Base-by-base conservation (phyloP, 92 coral and sea anemone species). In the Zoanthus sociatus region DNA sequence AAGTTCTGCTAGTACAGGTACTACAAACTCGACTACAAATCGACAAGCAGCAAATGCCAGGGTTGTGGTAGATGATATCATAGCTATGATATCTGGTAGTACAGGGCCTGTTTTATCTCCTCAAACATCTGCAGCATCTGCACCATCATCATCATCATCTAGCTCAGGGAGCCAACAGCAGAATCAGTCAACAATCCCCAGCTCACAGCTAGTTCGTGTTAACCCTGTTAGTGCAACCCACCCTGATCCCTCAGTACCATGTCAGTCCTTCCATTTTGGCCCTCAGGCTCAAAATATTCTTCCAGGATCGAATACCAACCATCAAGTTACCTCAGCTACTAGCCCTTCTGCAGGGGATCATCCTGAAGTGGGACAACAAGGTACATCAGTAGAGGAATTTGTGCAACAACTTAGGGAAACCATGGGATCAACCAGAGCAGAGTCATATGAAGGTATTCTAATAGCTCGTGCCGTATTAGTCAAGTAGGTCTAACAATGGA, bases 211-310 rank as follows among this genome's bases (percentile, higher is more conserved):
- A 55, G 61, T 71, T 51, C 78, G 16, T 87, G 87, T 54, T 81
- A 88, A 66, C 63, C 54, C 84, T 3, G 16, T 86, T n/a, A 67
- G 53, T 73, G 79, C 94, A 17, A 93, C 79, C 55, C 99, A 97
- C 73, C 97, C 95, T 10, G 99, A 97, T 78, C 98, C 99, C 2
- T 89, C 93, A 42, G 90, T 97, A 45, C 99, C 99, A 4, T 97
- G 99, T 75, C 98, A 97, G 94, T 95, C 98, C 17, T 97, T 97
- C 73, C 99, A 97, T 86, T 97, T 97, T 95, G 99, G 98, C 3
- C 96, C 98, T 17, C 93, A 93, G 88, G 84, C 91, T 5, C 94
- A 85, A 75, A 87, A 83, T 18, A 30, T 74, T 30, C 5, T 42
- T n/a, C 47, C 93, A 64, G 82, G 87, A 82, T 53, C 76, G 72